phyloP scores from a whole-genome alignment of 2,113 vertebrate species.

The Penelope pileata region DNA sequence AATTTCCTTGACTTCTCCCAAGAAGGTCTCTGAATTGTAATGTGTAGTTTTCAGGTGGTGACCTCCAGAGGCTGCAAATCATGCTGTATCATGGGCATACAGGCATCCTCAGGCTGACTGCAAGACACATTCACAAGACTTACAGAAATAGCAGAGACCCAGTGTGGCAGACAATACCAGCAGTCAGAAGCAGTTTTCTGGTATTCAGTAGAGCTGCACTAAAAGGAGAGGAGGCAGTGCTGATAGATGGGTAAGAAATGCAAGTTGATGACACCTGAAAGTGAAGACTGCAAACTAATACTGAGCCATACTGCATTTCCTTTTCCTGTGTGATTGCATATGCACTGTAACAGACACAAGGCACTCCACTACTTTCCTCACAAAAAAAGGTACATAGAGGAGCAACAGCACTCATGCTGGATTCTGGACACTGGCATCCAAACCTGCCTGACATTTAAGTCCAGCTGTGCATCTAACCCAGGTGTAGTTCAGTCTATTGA shows the following conservation, averaged over 20 bases:
- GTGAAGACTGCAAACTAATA: background rate
- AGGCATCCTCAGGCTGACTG: background rate
- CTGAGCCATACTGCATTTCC: rapidly evolving
- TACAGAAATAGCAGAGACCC: background rate
- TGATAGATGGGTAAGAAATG: background rate
- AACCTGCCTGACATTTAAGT: background rate
- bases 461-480: background rate
- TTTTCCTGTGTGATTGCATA: background rate
- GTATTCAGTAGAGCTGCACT: background rate
- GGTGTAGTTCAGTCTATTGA: background rate
- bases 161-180: rapidly evolving
- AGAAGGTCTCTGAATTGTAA: background rate
- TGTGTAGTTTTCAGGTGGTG: background rate
- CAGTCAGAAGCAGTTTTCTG: background rate
- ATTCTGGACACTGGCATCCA: background rate
- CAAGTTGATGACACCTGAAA: background rate
- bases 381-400: background rate
- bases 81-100: background rate
- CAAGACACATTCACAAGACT: background rate
- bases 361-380: background rate
- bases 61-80: background rate
- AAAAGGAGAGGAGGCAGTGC: background rate
- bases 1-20: background rate
- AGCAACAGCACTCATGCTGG: background rate
- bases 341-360: background rate